Percentiles rank a stretch among this genome's conserved stretches.
These are phyloP conservation scores for Himalopsyche kuldschensis DNA, from an alignment of 2,888 invertebrate species.

Conservation along the genomic window DNA sequence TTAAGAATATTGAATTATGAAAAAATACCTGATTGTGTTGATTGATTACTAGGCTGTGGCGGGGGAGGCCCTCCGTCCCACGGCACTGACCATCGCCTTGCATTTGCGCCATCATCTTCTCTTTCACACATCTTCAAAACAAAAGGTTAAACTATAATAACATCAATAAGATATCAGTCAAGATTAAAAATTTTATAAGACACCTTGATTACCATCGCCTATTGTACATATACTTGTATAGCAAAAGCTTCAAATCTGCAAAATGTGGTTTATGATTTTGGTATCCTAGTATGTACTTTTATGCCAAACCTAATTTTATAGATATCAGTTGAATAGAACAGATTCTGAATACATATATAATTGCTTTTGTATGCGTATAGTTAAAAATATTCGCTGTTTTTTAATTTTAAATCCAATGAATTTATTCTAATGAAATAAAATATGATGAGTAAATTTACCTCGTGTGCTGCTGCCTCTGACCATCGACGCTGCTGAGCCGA, in stretches of 20 bases:
- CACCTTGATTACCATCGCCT: too few species aligned
- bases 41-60: neutral
- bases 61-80: constrained; percentile 29
- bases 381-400: too few species aligned
- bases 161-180: neutral
- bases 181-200: neutral
- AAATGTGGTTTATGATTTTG: too few species aligned
- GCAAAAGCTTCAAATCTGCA: too few species aligned
- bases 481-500: constrained; percentile 20
- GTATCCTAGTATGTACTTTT: too few species aligned
- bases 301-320: too few species aligned
- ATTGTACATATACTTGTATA: too few species aligned
- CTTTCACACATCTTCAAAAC: constrained; percentile 11
- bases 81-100: constrained; percentile 25
- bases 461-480: constrained; percentile 29
- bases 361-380: too few species aligned
- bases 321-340: too few species aligned
- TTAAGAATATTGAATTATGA: too few species aligned
- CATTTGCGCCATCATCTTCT: constrained; percentile 19
- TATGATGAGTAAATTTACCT: neutral
- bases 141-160: neutral
- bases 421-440: neutral
- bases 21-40: neutral
- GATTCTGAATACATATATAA: too few species aligned
- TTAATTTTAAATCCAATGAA: too few species aligned